Conservation (phyloP, 2,888 invertebrate species). For the Lycaena phlaeas region DNA sequence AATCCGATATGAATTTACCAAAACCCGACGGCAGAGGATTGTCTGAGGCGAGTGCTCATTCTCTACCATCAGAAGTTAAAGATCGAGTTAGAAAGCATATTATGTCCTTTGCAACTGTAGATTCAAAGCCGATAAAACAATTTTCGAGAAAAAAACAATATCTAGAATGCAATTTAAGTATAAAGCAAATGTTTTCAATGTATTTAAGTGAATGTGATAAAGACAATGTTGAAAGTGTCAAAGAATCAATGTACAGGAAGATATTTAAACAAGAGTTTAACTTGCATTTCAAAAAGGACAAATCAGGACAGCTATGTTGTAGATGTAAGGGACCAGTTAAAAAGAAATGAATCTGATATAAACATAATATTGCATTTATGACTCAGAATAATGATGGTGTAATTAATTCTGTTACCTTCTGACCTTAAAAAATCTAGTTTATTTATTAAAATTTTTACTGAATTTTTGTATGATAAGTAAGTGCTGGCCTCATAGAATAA, state of each 20-base stretch:
- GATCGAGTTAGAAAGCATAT: conserved; percentile 53
- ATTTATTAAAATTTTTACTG: too few species aligned
- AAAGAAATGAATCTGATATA: conserved; percentile 34
- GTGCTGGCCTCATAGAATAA: too few species aligned
- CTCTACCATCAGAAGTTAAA: conserved; percentile 44
- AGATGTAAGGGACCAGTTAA: conserved; percentile 52
- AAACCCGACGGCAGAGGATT: conserved; percentile 58
- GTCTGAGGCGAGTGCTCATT: conserved; percentile 45
- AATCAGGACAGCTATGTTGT: conserved; percentile 42
- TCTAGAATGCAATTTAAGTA: conserved; percentile 38
- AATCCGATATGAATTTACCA: conserved; percentile 56
- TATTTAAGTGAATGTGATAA: conserved; percentile 43
- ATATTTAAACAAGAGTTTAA: conserved; percentile 58
- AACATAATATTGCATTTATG: too few species aligned
- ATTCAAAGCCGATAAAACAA: conserved; percentile 44
- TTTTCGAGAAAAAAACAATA: conserved; percentile 53
- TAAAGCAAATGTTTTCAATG: conserved; percentile 56
- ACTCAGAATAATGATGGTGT: too few species aligned
- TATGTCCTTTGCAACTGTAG: conserved; percentile 41
- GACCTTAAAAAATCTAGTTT: too few species aligned
- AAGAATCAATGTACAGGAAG: conserved; percentile 64
- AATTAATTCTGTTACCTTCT: too few species aligned
- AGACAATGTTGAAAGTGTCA: conserved; percentile 38
- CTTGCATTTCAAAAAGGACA: conserved; percentile 47
- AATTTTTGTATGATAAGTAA: too few species aligned